A percentile compares a stretch with the other conserved stretches of the same genome.
These are phyloP conservation scores for Pristionchus arcanus DNA, from an alignment of 2,888 invertebrate genomes.

Conservation along the genomic window DNA sequence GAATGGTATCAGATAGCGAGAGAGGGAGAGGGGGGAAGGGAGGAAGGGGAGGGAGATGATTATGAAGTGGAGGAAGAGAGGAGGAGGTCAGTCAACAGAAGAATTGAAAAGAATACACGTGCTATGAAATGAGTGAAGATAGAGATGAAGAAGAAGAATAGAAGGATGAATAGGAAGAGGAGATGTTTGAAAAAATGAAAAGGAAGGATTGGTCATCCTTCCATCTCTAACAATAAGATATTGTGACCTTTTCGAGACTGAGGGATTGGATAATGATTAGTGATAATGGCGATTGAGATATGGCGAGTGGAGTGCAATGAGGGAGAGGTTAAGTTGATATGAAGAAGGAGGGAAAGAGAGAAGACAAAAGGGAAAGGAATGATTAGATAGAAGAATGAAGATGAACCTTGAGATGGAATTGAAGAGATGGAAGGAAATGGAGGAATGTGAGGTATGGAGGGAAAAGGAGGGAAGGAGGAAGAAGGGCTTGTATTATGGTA, in stretches of 20 bases:
- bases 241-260: background rate
- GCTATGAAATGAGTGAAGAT: background rate
- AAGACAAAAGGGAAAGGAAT: slow-evolving; percentile 34
- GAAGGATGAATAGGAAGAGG: background rate
- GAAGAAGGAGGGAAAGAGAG: background rate
- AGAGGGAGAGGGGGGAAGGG: background rate
- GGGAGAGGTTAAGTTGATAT: background rate
- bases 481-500: background rate
- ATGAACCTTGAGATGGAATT: slow-evolving; percentile 6
- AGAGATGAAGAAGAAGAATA: slow-evolving; percentile 10
- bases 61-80: background rate
- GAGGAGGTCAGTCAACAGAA: slow-evolving; percentile 27
- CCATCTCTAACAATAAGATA: background rate
- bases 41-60: background rate
- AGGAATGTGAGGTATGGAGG: slow-evolving; percentile 32
- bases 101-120: slow-evolving; percentile 10
- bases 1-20: background rate
- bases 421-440: background rate
- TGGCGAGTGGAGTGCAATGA: background rate
- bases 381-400: slow-evolving; percentile 13
- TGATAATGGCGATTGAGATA: background rate
- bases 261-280: background rate
- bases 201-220: background rate
- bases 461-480: background rate
- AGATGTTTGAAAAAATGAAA: background rate